Conservation (phyloP, 2,797 vertebrate genomes). For the Diglossa cyanea region DNA sequence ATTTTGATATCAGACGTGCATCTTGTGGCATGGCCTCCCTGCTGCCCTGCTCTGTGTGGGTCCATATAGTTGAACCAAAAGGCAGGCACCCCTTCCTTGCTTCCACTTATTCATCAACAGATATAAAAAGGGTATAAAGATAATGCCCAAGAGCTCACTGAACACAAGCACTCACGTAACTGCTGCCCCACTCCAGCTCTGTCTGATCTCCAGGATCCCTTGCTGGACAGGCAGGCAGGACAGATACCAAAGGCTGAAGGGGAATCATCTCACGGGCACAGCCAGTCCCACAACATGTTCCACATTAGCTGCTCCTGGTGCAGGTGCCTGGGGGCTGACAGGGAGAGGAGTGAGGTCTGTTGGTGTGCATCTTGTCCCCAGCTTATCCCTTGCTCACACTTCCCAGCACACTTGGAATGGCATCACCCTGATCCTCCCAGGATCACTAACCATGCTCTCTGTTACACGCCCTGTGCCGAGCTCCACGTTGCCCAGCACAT, state of each 20-base stretch:
- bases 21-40: not conserved
- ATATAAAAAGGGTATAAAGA: not conserved
- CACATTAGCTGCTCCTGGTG: not conserved
- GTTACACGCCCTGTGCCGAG: accelerated
- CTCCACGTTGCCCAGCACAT: not conserved
- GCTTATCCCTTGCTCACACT: not conserved
- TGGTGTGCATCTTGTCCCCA: not conserved
- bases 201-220: not conserved
- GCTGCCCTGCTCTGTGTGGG: not conserved
- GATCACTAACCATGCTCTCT: not conserved
- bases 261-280: accelerated
- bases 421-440: not conserved
- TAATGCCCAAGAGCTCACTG: not conserved
- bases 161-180: not conserved
- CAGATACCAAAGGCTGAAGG: not conserved
- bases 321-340: not conserved
- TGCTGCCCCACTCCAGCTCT: not conserved
- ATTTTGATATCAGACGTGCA: not conserved
- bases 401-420: not conserved
- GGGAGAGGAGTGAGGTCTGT: not conserved
- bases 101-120: not conserved
- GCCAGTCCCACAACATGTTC: not conserved
- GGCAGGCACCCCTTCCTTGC: not conserved
- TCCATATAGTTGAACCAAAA: not conserved
- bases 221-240: not conserved